phyloP scores from a whole-genome alignment of 2,888 invertebrate genomes.

The Frankliniella fusca region DNA sequence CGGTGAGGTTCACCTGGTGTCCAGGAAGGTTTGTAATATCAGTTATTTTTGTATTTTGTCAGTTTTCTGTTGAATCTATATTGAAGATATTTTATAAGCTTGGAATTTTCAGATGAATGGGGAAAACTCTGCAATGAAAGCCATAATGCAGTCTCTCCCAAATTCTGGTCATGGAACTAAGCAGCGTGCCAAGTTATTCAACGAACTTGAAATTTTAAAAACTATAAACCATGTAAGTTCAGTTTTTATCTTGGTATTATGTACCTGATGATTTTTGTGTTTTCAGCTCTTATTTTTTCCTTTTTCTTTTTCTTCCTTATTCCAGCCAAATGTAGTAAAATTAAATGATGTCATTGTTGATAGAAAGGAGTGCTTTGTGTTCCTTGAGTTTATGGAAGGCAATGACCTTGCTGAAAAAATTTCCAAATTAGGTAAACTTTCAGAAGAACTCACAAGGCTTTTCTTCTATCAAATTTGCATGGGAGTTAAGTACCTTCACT shows the following conservation, averaged over 20 bases:
- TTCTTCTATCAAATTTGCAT: not conserved
- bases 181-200: not conserved
- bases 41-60: not conserved
- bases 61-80: not conserved
- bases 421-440: not conserved
- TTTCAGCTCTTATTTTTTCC: not conserved
- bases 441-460: not conserved
- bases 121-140: not conserved
- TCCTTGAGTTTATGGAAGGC: slow-evolving; percentile 7
- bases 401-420: not conserved
- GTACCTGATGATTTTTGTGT: not conserved
- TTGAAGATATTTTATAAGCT: not conserved
- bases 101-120: not conserved
- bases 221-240: not conserved
- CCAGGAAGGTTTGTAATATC: not conserved
- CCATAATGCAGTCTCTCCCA: not conserved
- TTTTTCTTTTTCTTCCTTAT: not conserved
- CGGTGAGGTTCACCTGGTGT: not conserved
- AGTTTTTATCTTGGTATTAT: not conserved
- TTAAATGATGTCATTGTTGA: not conserved
- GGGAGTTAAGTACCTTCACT: not conserved
- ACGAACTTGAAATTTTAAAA: not conserved
- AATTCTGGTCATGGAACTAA: not conserved
- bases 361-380: not conserved
- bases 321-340: not conserved